Percentiles rank a stretch among this genome's conserved stretches.
Evolutionary conservation across 2,797 vertebrate species (phyloP).

Genomic region (Gila robusta): DNA sequence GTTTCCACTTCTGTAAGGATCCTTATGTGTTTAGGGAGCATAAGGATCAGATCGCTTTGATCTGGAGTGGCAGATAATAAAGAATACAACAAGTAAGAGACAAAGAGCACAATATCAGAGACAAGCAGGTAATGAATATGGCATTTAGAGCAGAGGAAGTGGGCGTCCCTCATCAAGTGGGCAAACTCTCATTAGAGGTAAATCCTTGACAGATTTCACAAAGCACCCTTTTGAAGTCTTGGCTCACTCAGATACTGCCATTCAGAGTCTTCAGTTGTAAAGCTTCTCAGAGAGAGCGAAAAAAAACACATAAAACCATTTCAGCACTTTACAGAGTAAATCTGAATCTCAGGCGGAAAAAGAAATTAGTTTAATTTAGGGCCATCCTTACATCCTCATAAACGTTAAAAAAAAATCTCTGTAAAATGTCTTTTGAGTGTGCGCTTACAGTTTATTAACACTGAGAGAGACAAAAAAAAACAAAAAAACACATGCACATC

Average conservation of each 20-base stretch:
- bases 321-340: conserved; percentile 50
- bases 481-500: conserved; percentile 22
- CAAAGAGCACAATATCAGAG: conserved; percentile 65
- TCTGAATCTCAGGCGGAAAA: conserved; percentile 21
- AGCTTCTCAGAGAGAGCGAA: conserved; percentile 43
- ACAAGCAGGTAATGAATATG: conserved; percentile 71
- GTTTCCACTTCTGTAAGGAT: conserved; percentile 52
- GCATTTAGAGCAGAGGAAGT: conserved; percentile 71
- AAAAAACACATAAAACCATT: conserved; percentile 46
- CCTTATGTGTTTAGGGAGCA: conserved; percentile 53
- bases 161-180: conserved; percentile 65
- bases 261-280: conserved; percentile 58
- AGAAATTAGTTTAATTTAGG: conserved; percentile 26
- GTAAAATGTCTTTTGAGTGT: background rate
- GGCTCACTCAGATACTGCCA: conserved; percentile 64
- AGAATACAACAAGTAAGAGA: conserved; percentile 57
- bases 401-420: background rate
- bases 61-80: conserved; percentile 64
- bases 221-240: conserved; percentile 68
- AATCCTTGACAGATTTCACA: conserved; percentile 67
- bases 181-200: conserved; percentile 70
- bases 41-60: conserved; percentile 67
- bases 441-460: conserved; percentile 51
- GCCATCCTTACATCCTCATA: background rate
- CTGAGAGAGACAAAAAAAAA: conserved; percentile 7